phyloP scores from a whole-genome alignment of 2,888 invertebrate genomes.

The Campoplex nolae region DNA sequence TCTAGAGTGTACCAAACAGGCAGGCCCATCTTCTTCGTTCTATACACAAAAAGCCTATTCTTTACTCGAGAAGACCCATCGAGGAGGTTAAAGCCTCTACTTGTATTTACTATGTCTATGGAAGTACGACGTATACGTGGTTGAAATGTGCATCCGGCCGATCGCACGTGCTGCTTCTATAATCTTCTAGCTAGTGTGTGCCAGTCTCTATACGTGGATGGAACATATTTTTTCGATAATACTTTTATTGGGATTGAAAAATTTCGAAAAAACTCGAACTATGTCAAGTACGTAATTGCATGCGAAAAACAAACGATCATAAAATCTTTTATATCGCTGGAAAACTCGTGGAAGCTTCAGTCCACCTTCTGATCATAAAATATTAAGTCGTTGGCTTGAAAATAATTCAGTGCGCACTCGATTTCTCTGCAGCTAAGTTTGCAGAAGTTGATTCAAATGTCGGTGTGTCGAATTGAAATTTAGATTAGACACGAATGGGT shows the following conservation, averaged over 20 bases:
- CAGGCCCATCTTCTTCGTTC: conserved; percentile 43
- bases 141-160: conserved; percentile 56
- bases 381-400: not conserved
- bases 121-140: not conserved
- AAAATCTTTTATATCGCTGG: not conserved
- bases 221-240: not conserved
- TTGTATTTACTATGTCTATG: not conserved
- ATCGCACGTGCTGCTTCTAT: conserved; percentile 45
- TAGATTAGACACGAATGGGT: not conserved
- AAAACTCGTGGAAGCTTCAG: not conserved
- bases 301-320: not conserved
- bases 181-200: not conserved
- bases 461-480: not conserved
- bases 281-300: not conserved
- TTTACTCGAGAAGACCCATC: conserved; percentile 36
- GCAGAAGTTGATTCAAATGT: not conserved
- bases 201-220: not conserved
- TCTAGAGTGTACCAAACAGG: conserved; percentile 28
- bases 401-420: not conserved
- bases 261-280: not conserved
- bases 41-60: conserved; percentile 39
- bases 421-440: not conserved
- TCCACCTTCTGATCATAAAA: not conserved
- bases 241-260: not conserved
- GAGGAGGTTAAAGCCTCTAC: conserved; percentile 21